These are phyloP conservation scores for Microctonus hyperodae DNA, from an alignment of 2,888 invertebrate genomes.

Conservation along the genomic window DNA sequence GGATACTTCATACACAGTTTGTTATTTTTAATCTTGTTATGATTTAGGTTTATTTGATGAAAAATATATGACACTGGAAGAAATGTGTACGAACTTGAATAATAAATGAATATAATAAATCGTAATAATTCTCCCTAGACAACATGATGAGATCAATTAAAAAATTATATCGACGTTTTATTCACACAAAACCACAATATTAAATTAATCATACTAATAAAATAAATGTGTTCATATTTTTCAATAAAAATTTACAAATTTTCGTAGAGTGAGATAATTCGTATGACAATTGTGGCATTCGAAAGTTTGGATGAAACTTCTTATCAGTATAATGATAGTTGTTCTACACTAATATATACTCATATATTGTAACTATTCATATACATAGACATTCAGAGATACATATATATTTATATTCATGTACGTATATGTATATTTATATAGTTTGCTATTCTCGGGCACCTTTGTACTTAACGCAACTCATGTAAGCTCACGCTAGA, in stretches of 20 bases:
- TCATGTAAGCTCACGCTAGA: slow-evolving; percentile 64
- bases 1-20: slow-evolving; percentile 26
- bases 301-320: slow-evolving; percentile 33
- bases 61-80: not conserved
- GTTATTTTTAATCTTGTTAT: slow-evolving; percentile 46
- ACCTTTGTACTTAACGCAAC: slow-evolving; percentile 63
- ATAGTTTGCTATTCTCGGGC: slow-evolving; percentile 47
- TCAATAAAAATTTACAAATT: not conserved
- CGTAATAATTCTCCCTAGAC: too few species aligned
- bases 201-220: too few species aligned
- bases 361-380: too few species aligned
- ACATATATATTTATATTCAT: too few species aligned
- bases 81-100: slow-evolving; percentile 45
- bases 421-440: too few species aligned
- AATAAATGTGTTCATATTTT: too few species aligned
- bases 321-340: slow-evolving; percentile 35
- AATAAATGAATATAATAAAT: too few species aligned
- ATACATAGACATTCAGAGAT: too few species aligned
- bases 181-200: too few species aligned
- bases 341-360: slow-evolving; percentile 49
- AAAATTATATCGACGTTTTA: too few species aligned
- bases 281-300: slow-evolving; percentile 26
- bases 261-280: slow-evolving; percentile 9
- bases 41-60: not conserved
- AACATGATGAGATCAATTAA: too few species aligned